Conservation (phyloP, 1,140 invertebrate genomes). For the Drosophila oshimai region DNA sequence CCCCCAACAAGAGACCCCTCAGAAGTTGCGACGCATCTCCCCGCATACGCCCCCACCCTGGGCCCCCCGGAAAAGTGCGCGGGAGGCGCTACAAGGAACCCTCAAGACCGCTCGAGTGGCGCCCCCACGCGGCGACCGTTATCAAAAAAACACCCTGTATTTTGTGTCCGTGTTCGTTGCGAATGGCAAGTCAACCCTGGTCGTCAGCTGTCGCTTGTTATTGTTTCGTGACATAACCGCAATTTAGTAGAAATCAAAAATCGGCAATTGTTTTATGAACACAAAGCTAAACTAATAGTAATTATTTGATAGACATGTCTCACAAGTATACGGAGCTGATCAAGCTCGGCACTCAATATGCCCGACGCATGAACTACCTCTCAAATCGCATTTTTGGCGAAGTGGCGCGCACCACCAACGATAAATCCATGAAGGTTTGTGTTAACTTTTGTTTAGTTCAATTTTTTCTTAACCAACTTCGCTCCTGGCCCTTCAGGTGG, state of each 20-base stretch:
- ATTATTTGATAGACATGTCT: slow-evolving; percentile 39
- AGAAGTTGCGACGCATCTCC: too few species aligned
- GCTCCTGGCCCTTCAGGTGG: too few species aligned
- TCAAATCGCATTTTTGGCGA: slow-evolving; percentile 96
- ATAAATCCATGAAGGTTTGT: slow-evolving; percentile 88
- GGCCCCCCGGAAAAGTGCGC: too few species aligned
- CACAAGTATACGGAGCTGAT: slow-evolving; percentile 88
- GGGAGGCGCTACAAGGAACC: too few species aligned
- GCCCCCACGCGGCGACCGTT: too few species aligned
- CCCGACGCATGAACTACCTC: slow-evolving; percentile 92
- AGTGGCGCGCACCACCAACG: slow-evolving; percentile 89
- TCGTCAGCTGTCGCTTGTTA: slow-evolving; percentile 42
- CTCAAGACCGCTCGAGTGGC: too few species aligned
- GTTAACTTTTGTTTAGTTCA: background rate
- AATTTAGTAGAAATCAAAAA: slow-evolving; percentile 2
- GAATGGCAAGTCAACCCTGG: background rate
- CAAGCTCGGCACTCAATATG: slow-evolving; percentile 90
- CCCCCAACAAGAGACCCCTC: too few species aligned
- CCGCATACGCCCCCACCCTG: too few species aligned
- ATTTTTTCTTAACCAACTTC: background rate
- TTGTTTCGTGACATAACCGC: slow-evolving; percentile 62
- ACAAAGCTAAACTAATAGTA: background rate
- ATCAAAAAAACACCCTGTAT: too few species aligned
- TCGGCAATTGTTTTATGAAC: background rate
- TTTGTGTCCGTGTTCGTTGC: background rate